Base-by-base conservation (phyloP, 1,140 invertebrate species). In the Zaprionus tsacasi region DNA sequence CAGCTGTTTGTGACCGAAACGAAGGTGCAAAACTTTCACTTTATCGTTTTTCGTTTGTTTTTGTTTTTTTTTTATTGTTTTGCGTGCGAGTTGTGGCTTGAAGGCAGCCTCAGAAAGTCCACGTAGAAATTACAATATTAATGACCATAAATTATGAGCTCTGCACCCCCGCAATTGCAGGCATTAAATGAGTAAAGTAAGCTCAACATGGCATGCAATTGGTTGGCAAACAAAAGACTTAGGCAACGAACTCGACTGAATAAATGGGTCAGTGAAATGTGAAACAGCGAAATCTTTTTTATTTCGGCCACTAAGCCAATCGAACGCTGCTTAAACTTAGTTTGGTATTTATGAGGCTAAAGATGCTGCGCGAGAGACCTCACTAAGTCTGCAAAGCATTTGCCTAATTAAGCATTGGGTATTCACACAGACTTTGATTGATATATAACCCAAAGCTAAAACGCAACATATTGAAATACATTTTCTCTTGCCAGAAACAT, bases 11-110 rank as follows among this genome's bases (percentile, higher is more conserved):
- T 61, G 36, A 64, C 70, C 59, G 48, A 33, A 43, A 56, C 70
- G 73, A 79, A 87, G 81, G 85, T 89, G 81, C 85, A 87, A 88
- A 88, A 88, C 85, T 88, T 88, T 88, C 85, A 88, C 85, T 88
- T 85, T 76, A 85, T 85, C 67, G 76, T 57, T 66, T 15, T 57
- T 57, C 79, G 21, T 57, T 56, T 55, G 6, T 55, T 10, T 27
- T 13, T 52, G 50, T 27, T 25, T 54, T 56, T 56, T 25, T 50
- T 57, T 86, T 78, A 86, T 86, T 87, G 82, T 88, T 81, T 88
- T 89, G 83, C 83, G 83, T 88, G 83, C 80, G 77, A 88, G 74
- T 54, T 73, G 67, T 70, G 54, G 69, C 75, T 66, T 8, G 36
- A 58, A 50, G 54, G 40, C 66, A 63, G 50, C 55, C 21, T 33